Evolutionary conservation across 2,888 invertebrate genomes (phyloP).

Genomic region (Pseudanteris insignis): DNA sequence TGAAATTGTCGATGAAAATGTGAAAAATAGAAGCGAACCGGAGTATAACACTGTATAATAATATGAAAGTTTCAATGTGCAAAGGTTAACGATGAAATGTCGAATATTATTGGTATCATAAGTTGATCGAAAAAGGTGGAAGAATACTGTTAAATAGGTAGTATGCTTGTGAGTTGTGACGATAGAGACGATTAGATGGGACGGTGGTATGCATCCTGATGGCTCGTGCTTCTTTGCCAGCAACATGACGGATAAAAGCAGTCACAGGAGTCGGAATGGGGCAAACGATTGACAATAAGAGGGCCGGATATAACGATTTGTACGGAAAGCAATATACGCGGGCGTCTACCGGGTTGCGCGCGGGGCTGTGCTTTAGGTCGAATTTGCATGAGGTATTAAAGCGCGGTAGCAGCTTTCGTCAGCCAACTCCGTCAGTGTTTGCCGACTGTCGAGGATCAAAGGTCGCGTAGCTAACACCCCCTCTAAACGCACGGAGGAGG

Average conservation of each 20-base stretch:
- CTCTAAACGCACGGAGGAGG: slow-evolving; percentile 6
- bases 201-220: slow-evolving; percentile 29
- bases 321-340: slow-evolving; percentile 65
- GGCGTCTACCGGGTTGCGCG: slow-evolving; percentile 50
- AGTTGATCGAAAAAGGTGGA: slow-evolving; percentile 7
- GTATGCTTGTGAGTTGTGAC: background rate
- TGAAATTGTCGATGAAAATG: no score
- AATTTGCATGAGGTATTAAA: slow-evolving; percentile 67
- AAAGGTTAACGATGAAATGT: no score
- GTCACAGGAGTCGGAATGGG: slow-evolving; percentile 20
- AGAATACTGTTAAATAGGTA: background rate
- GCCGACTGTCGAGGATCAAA: slow-evolving; percentile 66
- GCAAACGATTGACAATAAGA: no score
- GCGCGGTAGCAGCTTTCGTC: slow-evolving; percentile 62
- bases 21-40: no score
- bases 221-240: slow-evolving; percentile 28
- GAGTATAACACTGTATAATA: no score
- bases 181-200: background rate
- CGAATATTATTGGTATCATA: no score
- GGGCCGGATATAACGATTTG: slow-evolving; percentile 65
- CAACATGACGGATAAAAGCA: slow-evolving; percentile 32
- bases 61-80: slow-evolving; percentile 1
- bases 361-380: slow-evolving; percentile 58
- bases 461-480: slow-evolving; percentile 52
- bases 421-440: slow-evolving; percentile 62